Conservation (phyloP, 2,797 vertebrate species). For the Vespertilio murinus region DNA sequence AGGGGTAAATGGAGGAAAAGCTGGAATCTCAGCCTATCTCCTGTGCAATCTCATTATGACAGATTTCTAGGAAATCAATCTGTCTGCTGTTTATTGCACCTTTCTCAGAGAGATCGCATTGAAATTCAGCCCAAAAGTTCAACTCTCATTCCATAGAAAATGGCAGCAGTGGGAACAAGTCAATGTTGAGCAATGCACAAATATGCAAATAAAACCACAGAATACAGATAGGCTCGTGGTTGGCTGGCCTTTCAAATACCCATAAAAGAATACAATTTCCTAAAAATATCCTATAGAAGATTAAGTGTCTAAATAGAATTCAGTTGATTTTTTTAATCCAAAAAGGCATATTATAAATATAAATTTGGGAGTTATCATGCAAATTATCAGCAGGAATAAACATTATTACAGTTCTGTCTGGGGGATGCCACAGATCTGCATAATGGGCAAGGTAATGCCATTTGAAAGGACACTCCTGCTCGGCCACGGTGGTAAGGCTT, state of each 20-base stretch:
- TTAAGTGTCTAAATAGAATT: constrained; percentile 50
- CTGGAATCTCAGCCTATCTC: constrained; percentile 38
- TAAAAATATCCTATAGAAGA: constrained; percentile 45
- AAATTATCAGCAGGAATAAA: constrained; percentile 38
- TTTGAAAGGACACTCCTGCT: background rate
- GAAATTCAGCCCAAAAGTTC: constrained; percentile 71
- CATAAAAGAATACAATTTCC: constrained; percentile 35
- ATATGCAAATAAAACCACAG: constrained; percentile 66
- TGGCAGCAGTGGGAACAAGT: constrained; percentile 42
- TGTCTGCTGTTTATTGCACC: constrained; percentile 67
- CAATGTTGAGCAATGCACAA: constrained; percentile 66
- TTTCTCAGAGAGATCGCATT: constrained; percentile 65
- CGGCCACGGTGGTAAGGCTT: background rate
- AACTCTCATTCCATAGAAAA: constrained; percentile 58
- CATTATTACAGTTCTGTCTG: background rate
- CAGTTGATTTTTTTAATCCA: background rate
- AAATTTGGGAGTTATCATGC: background rate
- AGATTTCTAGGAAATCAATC: constrained; percentile 75
- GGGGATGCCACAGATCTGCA: background rate
- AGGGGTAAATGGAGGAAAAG: constrained; percentile 57
- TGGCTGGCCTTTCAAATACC: constrained; percentile 41
- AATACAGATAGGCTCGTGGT: constrained; percentile 43
- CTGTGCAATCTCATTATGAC: constrained; percentile 69
- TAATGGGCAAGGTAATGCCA: background rate
- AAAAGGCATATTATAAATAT: constrained; percentile 9